A percentile compares a stretch with the other conserved stretches of the same genome.
Evolutionary conservation across 2,888 invertebrate genomes (phyloP).

Genomic region (Athetis lepigone): DNA sequence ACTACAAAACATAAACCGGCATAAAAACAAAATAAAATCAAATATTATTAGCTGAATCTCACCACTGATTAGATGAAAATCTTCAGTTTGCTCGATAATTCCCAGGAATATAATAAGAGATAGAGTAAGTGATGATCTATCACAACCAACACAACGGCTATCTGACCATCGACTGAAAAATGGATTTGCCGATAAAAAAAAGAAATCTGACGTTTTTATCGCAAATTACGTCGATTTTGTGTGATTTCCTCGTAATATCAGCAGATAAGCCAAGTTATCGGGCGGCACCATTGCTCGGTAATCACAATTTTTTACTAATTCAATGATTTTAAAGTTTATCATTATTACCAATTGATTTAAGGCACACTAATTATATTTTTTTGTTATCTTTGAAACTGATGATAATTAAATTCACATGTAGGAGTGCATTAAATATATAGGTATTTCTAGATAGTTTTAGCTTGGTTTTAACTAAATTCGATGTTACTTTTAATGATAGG

Average conservation of each 20-base stretch:
- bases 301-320: slow-evolving; percentile 68
- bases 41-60: slow-evolving; percentile 50
- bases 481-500: too few species aligned
- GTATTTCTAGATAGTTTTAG: neutral
- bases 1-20: slow-evolving; percentile 1
- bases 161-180: slow-evolving; percentile 87
- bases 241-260: slow-evolving; percentile 81
- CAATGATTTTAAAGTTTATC: slow-evolving; percentile 64
- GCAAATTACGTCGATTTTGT: slow-evolving; percentile 83
- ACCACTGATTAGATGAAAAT: slow-evolving; percentile 66
- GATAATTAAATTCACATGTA: slow-evolving; percentile 12
- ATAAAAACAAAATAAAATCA: slow-evolving; percentile 12
- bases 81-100: slow-evolving; percentile 53
- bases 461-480: neutral
- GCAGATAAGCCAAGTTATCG: slow-evolving; percentile 79
- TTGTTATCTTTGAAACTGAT: slow-evolving; percentile 18
- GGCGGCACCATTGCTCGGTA: slow-evolving; percentile 68
- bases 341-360: slow-evolving; percentile 51
- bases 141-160: slow-evolving; percentile 83
- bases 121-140: slow-evolving; percentile 64
- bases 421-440: neutral
- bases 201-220: slow-evolving; percentile 85
- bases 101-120: slow-evolving; percentile 41
- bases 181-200: slow-evolving; percentile 83
- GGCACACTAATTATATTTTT: slow-evolving; percentile 24